Conservation (phyloP, 2,797 vertebrate species). For the Petrocephalus schoutedeni region DNA sequence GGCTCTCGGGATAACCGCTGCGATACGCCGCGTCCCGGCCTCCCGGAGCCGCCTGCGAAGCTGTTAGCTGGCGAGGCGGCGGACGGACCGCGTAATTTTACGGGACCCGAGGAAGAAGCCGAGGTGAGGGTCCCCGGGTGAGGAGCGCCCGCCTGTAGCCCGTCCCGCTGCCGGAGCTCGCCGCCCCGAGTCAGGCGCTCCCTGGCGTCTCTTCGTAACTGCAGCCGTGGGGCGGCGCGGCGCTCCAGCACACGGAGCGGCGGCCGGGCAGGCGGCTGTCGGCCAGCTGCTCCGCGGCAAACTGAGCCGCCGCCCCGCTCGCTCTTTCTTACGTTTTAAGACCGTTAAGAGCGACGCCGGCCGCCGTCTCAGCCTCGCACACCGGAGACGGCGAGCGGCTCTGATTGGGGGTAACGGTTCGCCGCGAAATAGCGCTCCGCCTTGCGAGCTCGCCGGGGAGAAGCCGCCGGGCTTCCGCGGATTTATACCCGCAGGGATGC, state of each 20-base stretch:
- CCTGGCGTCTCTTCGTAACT: not conserved
- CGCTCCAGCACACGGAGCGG: not conserved
- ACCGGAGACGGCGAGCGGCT: not conserved
- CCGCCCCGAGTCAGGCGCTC: not conserved
- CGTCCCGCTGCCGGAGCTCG: not conserved
- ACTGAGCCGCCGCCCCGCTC: not conserved
- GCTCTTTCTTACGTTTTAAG: not conserved
- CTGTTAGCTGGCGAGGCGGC: not conserved
- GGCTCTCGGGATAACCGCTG: not conserved
- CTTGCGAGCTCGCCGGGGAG: not conserved
- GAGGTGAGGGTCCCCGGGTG: conserved; percentile 28
- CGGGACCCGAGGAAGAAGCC: conserved; percentile 21
- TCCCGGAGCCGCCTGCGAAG: not conserved
- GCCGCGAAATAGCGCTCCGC: not conserved
- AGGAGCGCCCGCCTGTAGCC: not conserved
- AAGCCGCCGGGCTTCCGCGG: not conserved
- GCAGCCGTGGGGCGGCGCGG: not conserved
- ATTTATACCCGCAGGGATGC: not conserved
- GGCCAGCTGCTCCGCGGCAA: not conserved
- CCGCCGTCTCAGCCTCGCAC: not conserved
- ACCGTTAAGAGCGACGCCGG: not conserved
- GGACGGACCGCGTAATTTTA: not conserved
- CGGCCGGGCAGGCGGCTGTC: not conserved
- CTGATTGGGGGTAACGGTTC: not conserved
- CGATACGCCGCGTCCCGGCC: not conserved